Percentiles rank a stretch among this genome's conserved stretches.
Evolutionary conservation across 2,888 invertebrate species (phyloP).

Genomic region (Philereme transversata): DNA sequence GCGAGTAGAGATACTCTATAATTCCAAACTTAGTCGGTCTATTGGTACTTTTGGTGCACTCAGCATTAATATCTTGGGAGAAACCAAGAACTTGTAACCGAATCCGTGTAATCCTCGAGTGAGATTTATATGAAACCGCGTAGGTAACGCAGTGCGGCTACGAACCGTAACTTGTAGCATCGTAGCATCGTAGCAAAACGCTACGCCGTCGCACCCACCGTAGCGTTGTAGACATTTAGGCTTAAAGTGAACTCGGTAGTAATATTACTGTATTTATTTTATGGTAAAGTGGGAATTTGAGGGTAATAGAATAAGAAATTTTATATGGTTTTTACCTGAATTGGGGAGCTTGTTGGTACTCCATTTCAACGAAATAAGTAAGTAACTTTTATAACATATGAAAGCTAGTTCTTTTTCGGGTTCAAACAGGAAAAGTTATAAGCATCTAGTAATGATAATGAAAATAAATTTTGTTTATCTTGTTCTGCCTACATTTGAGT

Average conservation of each 20-base stretch:
- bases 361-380: constrained; percentile 26
- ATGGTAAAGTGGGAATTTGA: constrained; percentile 40
- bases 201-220: constrained; percentile 44
- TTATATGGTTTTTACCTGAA: constrained; percentile 38
- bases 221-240: constrained; percentile 56
- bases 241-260: constrained; percentile 52
- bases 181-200: constrained; percentile 44
- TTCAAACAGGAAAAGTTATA: too few species aligned
- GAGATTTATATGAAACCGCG: constrained; percentile 71
- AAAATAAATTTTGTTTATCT: too few species aligned
- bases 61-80: constrained; percentile 64
- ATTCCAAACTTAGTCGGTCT: constrained; percentile 52
- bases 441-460: too few species aligned
- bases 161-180: constrained; percentile 46
- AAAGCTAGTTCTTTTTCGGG: background rate
- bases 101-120: constrained; percentile 67
- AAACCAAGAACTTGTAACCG: constrained; percentile 69
- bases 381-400: constrained; percentile 17
- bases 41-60: constrained; percentile 60
- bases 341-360: constrained; percentile 32
- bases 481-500: too few species aligned
- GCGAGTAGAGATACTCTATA: constrained; percentile 50
- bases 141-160: constrained; percentile 71
- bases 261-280: constrained; percentile 51
- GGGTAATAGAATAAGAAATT: constrained; percentile 38